Evolutionary conservation across 2,113 vertebrate species (phyloP), one percentile per base, ranked within the genome.

Genomic region (Canis aureus): DNA sequence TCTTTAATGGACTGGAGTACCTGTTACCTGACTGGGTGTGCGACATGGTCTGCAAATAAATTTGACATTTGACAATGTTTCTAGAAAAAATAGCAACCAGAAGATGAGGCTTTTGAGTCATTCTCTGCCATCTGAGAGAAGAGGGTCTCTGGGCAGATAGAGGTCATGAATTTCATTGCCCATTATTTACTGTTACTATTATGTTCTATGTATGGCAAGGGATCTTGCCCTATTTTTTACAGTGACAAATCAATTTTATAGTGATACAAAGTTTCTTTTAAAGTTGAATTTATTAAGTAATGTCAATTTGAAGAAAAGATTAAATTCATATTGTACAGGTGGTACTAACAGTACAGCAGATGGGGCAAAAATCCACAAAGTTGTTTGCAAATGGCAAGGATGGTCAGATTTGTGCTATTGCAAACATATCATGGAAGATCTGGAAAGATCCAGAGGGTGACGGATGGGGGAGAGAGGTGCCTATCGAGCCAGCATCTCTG

Each of bases 261-360:
- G 15, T 51, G n/a, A 83, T 64, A 49, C 7, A 15, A 71, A 62
- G 9, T 74, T 83, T 89, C 29, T 27, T 93, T 93, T 87, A 87
- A 91, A 94, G 62, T 62, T 79, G 53, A 94, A 87, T 79, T 82
- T 32, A 92, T 11, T 38, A 67, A 78, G 8, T 80, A n/a, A 93
- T 51, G 13, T 73, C 76, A 82, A 71, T 62, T 94, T 90, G 43
- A 92, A 92, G 29, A 80, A 53, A 82, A 76, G 49, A 79, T 35
- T 64, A 83, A 97, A 80, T 84, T 90, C 19, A 12, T 59, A 38
- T 90, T 57, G 43, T 53, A 62, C 20, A 81, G 19, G 22, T 79
- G 38, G 15, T 25, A 6, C 43, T 71, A 55, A 38, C 35, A 86
- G 11, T 35, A 60, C 0, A 32, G 17, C 22, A 78, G 20, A 73